phyloP scores from a whole-genome alignment of 2,888 invertebrate genomes.

The Agriopis marginaria region DNA sequence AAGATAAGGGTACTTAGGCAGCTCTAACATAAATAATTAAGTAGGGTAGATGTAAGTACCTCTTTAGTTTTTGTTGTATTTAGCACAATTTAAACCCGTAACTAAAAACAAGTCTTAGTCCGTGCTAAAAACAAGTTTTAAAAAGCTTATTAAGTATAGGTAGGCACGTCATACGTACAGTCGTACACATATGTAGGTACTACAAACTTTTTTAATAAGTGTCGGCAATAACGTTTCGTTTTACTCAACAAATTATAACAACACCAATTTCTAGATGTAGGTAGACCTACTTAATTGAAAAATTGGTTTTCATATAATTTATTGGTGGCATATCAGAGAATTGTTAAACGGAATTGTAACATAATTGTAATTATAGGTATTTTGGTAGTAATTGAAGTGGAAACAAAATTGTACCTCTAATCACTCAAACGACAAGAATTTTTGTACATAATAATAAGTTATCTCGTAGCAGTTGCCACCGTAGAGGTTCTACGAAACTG shows the following conservation, averaged over 20 bases:
- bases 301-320: conserved; percentile 34
- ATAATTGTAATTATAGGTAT: neutral
- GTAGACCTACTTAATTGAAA: conserved; percentile 21
- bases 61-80: too few relatives aligned
- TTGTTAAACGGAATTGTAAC: conserved; percentile 2
- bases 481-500: conserved; percentile 4
- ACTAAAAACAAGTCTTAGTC: too few relatives aligned
- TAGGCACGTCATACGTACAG: too few relatives aligned
- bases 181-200: too few relatives aligned
- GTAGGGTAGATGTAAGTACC: too few relatives aligned
- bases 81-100: too few relatives aligned
- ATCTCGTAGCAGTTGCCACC: conserved; percentile 29
- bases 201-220: neutral
- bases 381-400: neutral
- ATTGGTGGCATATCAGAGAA: conserved; percentile 12
- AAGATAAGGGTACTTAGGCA: too few relatives aligned
- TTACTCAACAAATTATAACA: conserved; percentile 16
- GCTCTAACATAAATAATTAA: too few relatives aligned
- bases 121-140: too few relatives aligned
- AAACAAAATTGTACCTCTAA: neutral
- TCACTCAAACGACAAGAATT: neutral
- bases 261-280: conserved; percentile 30
- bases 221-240: neutral
- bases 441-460: neutral
- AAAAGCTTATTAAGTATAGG: too few relatives aligned